Evolutionary conservation across 2,113 vertebrate genomes (phyloP), one percentile per base, ranked within the genome.

Genomic region (Pachypanchax playfairii): DNA sequence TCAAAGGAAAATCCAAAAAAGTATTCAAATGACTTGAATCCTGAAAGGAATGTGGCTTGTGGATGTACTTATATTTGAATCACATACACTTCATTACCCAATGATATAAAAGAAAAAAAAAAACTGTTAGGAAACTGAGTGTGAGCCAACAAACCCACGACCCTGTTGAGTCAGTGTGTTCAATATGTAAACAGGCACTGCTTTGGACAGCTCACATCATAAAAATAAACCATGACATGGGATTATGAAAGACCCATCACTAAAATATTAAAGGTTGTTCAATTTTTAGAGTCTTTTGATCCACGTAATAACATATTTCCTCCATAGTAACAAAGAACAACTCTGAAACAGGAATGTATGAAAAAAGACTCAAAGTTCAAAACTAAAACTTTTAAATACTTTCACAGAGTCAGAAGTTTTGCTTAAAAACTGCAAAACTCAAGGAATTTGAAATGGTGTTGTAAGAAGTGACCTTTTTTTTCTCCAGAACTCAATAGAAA

Each of bases 31-130:
- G 70, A 69, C 69, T 85, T 65, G 53, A 73, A 80, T 86, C 79
- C 85, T 87, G 76, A 88, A 91, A 85, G 76, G 61, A 46, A 70
- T 59, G 77, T 79, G 81, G 81, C 84, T 82, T 84, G 77, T 83
- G 85, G 75, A 85, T 70, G 39, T 75, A 85, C 85, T 90, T 89
- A 79, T 87, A 76, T 89, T 89, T 91, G 87, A 92, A 86, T 90
- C 77, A 84, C 82, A 90, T 75, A 55, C 61, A 81, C 81, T 84
- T 91, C 83, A 88, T 91, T 87, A 88, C 79, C 84, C 87, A 87
- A 90, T 89, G 80, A 91, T 91, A 88, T 87, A 69, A 90, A 85
- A 89, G 85, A 77, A 79, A 88, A 86, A 69, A 90, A 85, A 89
- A 86, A 77, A 79, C 85, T 89, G 86, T 85, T 82, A 83, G 78